phyloP scores from a whole-genome alignment of 2,888 invertebrate genomes.

The Cosmopolites sordidus region DNA sequence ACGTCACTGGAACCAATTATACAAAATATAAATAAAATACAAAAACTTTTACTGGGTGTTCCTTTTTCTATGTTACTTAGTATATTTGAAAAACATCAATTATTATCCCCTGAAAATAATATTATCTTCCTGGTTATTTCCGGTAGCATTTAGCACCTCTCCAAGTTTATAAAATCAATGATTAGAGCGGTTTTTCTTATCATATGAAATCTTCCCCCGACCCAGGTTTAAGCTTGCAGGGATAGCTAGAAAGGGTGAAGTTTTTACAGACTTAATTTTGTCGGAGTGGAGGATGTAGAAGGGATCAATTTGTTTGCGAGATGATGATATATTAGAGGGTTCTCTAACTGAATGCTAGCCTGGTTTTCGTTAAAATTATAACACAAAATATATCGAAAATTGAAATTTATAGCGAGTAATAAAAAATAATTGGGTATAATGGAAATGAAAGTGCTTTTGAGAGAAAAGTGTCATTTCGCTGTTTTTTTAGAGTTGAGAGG shows the following conservation, averaged over 20 bases:
- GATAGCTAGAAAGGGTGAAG: background rate
- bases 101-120: too few relatives aligned
- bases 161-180: background rate
- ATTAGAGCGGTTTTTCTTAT: slow-evolving; percentile 1
- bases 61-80: too few relatives aligned
- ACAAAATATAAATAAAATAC: too few relatives aligned
- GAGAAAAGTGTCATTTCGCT: too few relatives aligned
- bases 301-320: background rate
- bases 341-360: background rate
- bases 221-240: background rate
- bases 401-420: too few relatives aligned
- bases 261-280: background rate
- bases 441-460: too few relatives aligned
- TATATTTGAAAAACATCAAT: too few relatives aligned
- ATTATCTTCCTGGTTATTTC: too few relatives aligned
- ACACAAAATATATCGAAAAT: background rate
- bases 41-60: too few relatives aligned
- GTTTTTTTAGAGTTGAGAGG: too few relatives aligned
- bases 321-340: background rate
- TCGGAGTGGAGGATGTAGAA: background rate
- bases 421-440: too few relatives aligned
- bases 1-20: too few relatives aligned
- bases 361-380: background rate
- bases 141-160: background rate
- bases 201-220: background rate